Percentiles rank a stretch among this genome's conserved stretches.
phyloP scores from a whole-genome alignment of 2,113 vertebrate genomes.

The Andinoacara biseriatus region DNA sequence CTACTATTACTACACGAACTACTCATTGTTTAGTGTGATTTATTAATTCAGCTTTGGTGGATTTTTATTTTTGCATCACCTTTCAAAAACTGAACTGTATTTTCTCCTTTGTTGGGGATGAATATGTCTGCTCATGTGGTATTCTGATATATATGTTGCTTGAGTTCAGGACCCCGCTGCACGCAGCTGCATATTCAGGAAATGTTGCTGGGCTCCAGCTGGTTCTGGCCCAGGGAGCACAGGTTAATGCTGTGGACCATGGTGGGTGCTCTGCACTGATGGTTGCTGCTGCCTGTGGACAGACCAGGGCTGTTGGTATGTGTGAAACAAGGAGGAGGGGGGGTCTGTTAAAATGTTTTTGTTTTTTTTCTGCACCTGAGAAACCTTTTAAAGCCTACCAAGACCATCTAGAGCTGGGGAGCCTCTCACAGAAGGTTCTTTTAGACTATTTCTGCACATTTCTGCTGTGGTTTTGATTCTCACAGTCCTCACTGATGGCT shows the following conservation, averaged over 20 bases:
- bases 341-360: not conserved
- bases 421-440: not conserved
- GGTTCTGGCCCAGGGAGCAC: constrained; percentile 88
- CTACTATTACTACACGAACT: not conserved
- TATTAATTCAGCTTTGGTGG: not conserved
- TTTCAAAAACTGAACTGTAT: not conserved
- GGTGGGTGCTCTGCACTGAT: constrained; percentile 90
- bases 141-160: constrained; percentile 1
- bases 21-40: not conserved
- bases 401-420: not conserved
- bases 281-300: constrained; percentile 91
- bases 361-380: not conserved
- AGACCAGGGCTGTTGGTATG: constrained; percentile 88
- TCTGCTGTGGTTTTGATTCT: not conserved
- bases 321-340: not conserved
- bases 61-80: not conserved
- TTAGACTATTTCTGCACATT: not conserved
- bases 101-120: not conserved
- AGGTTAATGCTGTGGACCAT: constrained; percentile 87
- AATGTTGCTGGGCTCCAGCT: constrained; percentile 89
- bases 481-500: not conserved
- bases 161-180: constrained; percentile 88
- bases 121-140: not conserved
- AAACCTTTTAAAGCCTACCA: not conserved
- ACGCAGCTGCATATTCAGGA: constrained; percentile 94